phyloP scores from a whole-genome alignment of 2,113 vertebrate species.

The Psilopogon haemacephalus region DNA sequence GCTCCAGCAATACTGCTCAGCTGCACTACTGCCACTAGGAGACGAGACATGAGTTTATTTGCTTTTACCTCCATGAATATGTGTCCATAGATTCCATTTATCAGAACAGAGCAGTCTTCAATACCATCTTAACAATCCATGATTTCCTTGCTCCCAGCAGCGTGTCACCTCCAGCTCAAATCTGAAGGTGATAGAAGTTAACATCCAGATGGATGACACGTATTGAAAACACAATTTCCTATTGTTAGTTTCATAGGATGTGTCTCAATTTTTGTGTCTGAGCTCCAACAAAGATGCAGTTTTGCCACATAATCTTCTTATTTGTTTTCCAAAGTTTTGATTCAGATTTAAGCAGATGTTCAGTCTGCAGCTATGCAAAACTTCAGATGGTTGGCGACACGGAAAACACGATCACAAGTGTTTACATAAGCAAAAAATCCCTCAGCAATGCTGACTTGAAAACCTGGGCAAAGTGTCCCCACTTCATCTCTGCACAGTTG shows the following conservation, averaged over 20 bases:
- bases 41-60: background rate
- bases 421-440: slow-evolving; percentile 59
- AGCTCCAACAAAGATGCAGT: slow-evolving; percentile 11
- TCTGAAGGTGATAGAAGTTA: slow-evolving; percentile 1
- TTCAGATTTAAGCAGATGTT: slow-evolving; percentile 59
- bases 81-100: background rate
- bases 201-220: background rate
- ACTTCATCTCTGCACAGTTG: slow-evolving; percentile 3
- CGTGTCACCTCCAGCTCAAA: background rate
- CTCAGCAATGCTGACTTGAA: slow-evolving; percentile 24
- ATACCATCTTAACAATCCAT: background rate
- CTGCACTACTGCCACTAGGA: background rate
- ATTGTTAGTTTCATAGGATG: slow-evolving; percentile 14
- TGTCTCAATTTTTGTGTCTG: slow-evolving; percentile 40
- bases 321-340: slow-evolving; percentile 41
- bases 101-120: background rate
- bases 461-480: slow-evolving; percentile 45
- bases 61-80: background rate
- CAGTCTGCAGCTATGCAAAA: slow-evolving; percentile 51
- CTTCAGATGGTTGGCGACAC: slow-evolving; percentile 24
- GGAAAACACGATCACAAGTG: slow-evolving; percentile 15
- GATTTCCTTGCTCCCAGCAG: background rate
- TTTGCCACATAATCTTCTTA: slow-evolving; percentile 50
- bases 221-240: background rate
- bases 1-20: background rate